Conservation (phyloP, 2,888 invertebrate genomes). For the Xylophagus ater region DNA sequence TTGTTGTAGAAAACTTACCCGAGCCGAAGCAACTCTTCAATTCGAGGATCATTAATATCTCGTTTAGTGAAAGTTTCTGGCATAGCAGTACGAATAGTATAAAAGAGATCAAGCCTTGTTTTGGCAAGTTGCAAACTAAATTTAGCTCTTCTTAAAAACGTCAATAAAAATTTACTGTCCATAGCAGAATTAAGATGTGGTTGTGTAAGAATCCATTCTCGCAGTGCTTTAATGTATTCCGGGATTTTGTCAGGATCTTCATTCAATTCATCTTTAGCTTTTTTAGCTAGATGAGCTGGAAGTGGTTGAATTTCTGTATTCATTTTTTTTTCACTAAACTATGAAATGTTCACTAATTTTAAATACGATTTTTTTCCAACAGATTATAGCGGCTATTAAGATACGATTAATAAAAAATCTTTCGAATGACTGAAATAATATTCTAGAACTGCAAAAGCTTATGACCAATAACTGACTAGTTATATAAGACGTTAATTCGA, state of each 20-base stretch:
- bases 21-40: too few relatives aligned
- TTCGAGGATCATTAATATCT: neutral
- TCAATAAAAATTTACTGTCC: neutral
- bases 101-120: neutral
- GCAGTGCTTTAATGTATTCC: neutral
- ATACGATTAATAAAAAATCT: too few relatives aligned
- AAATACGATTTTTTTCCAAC: too few relatives aligned
- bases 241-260: neutral
- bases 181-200: neutral
- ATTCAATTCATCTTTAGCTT: neutral
- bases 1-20: too few relatives aligned
- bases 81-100: neutral
- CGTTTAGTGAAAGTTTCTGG: neutral
- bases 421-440: too few relatives aligned
- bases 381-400: too few relatives aligned
- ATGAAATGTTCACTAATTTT: too few relatives aligned
- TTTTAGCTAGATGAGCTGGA: neutral
- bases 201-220: neutral
- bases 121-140: neutral
- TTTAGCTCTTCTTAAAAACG: neutral
- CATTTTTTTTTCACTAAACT: too few relatives aligned
- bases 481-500: too few relatives aligned
- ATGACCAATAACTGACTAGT: too few relatives aligned
- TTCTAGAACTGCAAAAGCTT: too few relatives aligned
- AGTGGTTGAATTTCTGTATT: too few relatives aligned